Evolutionary conservation across 2,888 invertebrate species (phyloP).

Genomic region (Pollenia griseotomentosa): DNA sequence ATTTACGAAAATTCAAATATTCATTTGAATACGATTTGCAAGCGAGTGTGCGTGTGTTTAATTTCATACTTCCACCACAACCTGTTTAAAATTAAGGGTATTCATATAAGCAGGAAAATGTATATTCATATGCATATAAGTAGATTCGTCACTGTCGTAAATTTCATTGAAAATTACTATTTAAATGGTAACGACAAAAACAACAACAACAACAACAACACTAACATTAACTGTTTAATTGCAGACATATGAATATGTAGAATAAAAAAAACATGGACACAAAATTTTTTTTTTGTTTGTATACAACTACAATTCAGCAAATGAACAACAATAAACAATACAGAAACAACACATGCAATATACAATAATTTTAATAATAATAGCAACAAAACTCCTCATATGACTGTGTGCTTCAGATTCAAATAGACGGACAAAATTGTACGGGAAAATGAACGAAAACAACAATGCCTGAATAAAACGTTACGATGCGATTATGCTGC

Average conservation of each 20-base stretch:
- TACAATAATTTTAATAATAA: slow-evolving; percentile 53
- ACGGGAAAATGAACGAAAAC: slow-evolving; percentile 6
- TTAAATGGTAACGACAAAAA: slow-evolving; percentile 67
- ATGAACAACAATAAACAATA: slow-evolving; percentile 48
- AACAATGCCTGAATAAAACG: slow-evolving; percentile 1
- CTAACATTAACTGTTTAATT: slow-evolving; percentile 21
- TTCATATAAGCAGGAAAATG: not conserved
- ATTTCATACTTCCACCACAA: slow-evolving; percentile 4
- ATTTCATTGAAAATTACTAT: slow-evolving; percentile 74
- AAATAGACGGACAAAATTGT: not conserved
- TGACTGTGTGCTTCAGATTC: not conserved
- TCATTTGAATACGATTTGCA: slow-evolving; percentile 17
- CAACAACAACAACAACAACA: slow-evolving; percentile 40
- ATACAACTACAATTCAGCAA: slow-evolving; percentile 29
- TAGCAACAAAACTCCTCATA: not conserved
- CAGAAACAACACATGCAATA: slow-evolving; percentile 39
- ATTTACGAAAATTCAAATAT: not conserved
- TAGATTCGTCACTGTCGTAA: slow-evolving; percentile 73
- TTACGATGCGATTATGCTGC: slow-evolving; percentile 54
- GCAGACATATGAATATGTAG: not conserved
- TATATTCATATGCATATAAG: slow-evolving; percentile 5
- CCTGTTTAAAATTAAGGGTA: slow-evolving; percentile 40
- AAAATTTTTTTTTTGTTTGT: not conserved
- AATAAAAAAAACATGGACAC: slow-evolving; percentile 25
- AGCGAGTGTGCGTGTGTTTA: not conserved